Base-by-base conservation (phyloP, 2,888 invertebrate genomes). In the Leptothorax acervorum region DNA sequence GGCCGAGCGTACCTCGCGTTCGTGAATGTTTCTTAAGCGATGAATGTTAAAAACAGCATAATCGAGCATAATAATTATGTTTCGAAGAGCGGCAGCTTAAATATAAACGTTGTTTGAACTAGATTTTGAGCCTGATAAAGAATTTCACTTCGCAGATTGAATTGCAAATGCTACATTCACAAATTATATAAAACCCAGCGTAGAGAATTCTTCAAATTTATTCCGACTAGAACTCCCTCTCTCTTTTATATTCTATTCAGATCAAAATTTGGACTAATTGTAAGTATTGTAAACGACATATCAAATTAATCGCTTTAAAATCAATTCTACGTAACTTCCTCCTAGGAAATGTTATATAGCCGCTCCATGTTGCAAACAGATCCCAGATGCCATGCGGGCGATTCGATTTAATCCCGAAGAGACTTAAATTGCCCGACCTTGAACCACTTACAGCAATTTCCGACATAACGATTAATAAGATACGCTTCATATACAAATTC, bases 51-150 rank as follows among this genome's bases (percentile, higher is more conserved):
- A 88, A 89, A 86, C 86, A 78, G 87, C 82, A 89, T 88, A 89
- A 90, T 88, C 86, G 82, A 81, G 84, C 85, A 87, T 87, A 90
- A 86, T 90, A 88, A 90, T 90, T 90, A 85, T 70, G 79, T 83
- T 66, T 86, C 86, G 53, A 78, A 76, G 28, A 65, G 57, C 75
- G 60, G 82, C 18, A 62, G 42, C 70, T 84, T 48, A 68, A 73
- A 88, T 68, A 48, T 63, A 68, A 63, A 71, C 28, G 55, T 39
- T 71, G 45, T 42, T 71, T 60, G 23, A 57, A 71, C 31, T 60
- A 71, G 6, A 71, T 48, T 51, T 81, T 60, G 8, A 31, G 42
- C n/a, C 9, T 45, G n/a, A 48, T 23, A 55, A 66, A 53, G 53
- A 18, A 66, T 42, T 66, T 76, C 12, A 55, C 8, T 3, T 1